Percentiles rank a stretch among this genome's conserved stretches.
These are phyloP conservation scores for Alosa sapidissima DNA, from an alignment of 2,797 vertebrate genomes.

Conservation along the genomic window DNA sequence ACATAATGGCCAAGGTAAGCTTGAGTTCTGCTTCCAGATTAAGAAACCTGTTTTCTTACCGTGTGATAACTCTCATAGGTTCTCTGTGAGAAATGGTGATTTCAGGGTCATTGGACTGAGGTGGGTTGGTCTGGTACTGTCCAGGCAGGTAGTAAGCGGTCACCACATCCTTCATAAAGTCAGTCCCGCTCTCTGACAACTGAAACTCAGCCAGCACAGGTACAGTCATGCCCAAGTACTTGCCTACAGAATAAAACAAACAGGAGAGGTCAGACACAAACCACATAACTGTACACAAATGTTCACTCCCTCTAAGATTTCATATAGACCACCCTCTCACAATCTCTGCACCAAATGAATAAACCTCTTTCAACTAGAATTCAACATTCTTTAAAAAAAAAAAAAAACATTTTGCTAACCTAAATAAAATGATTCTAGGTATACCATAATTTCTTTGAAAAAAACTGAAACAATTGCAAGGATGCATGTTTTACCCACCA, in stretches of 20 bases:
- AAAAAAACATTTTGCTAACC: neutral
- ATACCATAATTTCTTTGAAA: too few relatives aligned
- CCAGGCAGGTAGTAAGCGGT: constrained; percentile 77
- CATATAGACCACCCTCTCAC: too few relatives aligned
- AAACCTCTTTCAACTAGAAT: neutral
- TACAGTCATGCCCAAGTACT: constrained; percentile 80
- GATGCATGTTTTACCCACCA: constrained; percentile 61
- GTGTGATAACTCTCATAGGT: constrained; percentile 71
- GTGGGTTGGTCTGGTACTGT: constrained; percentile 72
- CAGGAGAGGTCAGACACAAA: neutral
- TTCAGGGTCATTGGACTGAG: constrained; percentile 70
- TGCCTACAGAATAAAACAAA: constrained; percentile 58
- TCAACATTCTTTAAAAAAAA: neutral
- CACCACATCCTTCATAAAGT: constrained; percentile 70
- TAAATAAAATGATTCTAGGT: neutral
- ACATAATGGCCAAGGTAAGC: too few relatives aligned
- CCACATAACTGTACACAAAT: neutral
- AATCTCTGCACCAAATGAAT: neutral
- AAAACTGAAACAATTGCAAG: neutral
- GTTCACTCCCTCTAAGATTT: neutral
- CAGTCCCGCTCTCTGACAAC: constrained; percentile 66
- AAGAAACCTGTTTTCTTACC: constrained; percentile 61
- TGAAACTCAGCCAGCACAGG: constrained; percentile 76
- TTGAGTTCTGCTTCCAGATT: neutral
- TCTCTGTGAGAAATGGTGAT: constrained; percentile 72